Evolutionary conservation across 1,140 invertebrate genomes (phyloP).

Genomic region (Macrosteles quadrilineatus): DNA sequence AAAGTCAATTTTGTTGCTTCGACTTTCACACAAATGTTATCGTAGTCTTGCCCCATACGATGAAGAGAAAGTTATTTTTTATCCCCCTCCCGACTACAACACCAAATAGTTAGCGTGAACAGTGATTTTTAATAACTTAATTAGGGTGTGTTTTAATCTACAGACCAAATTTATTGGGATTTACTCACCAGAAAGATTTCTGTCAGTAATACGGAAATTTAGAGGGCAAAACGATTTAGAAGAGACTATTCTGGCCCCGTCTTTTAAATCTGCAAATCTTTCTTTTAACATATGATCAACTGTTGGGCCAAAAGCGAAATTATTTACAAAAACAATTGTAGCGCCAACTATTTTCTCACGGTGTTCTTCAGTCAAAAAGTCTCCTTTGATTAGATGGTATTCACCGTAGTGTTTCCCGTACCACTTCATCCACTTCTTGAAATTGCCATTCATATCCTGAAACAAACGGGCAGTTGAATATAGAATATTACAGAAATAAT

Average conservation of each 20-base stretch:
- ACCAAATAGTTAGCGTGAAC: too few relatives aligned
- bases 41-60: too few relatives aligned
- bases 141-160: too few relatives aligned
- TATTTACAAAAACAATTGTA: constrained; percentile 97
- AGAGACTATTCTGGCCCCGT: constrained; percentile 96
- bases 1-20: too few relatives aligned
- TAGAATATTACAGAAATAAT: too few relatives aligned
- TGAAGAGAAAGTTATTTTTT: too few relatives aligned
- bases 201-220: constrained; percentile 96
- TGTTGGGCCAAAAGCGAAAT: constrained; percentile 96
- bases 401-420: constrained; percentile 93
- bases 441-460: constrained; percentile 86
- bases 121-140: too few relatives aligned
- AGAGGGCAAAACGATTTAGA: constrained; percentile 97
- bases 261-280: constrained; percentile 92
- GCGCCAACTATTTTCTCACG: constrained; percentile 90
- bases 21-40: too few relatives aligned
- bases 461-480: constrained; percentile 47
- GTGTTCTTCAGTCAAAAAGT: constrained; percentile 90
- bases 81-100: too few relatives aligned
- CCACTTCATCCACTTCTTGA: constrained; percentile 94
- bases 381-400: constrained; percentile 89
- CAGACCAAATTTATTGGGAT: too few relatives aligned
- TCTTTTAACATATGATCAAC: constrained; percentile 97
- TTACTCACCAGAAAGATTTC: constrained; percentile 70